Evolutionary conservation across 2,113 vertebrate species (phyloP).

Genomic region (Sterna hirundo): DNA sequence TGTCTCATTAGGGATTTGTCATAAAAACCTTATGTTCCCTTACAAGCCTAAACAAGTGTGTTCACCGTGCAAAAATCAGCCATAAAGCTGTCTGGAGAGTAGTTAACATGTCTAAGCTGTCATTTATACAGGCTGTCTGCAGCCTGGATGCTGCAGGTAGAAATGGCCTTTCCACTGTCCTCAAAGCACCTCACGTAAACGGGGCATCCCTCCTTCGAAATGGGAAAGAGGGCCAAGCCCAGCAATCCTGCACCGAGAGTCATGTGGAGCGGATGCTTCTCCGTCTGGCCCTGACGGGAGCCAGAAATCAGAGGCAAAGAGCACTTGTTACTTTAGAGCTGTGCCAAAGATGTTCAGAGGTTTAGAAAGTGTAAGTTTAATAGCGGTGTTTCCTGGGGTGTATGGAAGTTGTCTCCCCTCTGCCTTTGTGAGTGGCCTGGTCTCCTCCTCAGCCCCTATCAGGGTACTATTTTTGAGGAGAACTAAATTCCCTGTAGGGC

Average conservation of each 20-base stretch:
- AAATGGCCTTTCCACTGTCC: constrained; percentile 4
- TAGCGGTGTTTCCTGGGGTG: neutral
- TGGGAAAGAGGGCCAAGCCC: neutral
- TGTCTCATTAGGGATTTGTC: constrained; percentile 1
- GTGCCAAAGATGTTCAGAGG: neutral
- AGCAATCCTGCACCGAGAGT: neutral
- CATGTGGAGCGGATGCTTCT: neutral
- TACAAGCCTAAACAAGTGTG: constrained; percentile 22
- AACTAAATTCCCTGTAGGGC: neutral
- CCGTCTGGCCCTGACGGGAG: neutral
- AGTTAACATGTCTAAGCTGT: neutral
- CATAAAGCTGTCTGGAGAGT: neutral
- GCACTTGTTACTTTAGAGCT: neutral
- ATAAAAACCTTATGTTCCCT: constrained; percentile 40
- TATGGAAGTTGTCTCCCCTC: neutral
- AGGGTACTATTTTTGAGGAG: neutral
- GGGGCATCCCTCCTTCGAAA: neutral
- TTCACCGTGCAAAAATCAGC: neutral
- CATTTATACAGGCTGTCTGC: neutral
- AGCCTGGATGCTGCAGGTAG: neutral
- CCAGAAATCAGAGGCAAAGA: constrained; percentile 1
- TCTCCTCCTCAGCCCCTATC: neutral
- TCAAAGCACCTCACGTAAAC: neutral
- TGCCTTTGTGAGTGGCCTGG: neutral
- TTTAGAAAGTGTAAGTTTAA: neutral